Evolutionary conservation across 1,140 invertebrate genomes (phyloP), one percentile per base, ranked within the genome.

Genomic region (Mya arenaria): DNA sequence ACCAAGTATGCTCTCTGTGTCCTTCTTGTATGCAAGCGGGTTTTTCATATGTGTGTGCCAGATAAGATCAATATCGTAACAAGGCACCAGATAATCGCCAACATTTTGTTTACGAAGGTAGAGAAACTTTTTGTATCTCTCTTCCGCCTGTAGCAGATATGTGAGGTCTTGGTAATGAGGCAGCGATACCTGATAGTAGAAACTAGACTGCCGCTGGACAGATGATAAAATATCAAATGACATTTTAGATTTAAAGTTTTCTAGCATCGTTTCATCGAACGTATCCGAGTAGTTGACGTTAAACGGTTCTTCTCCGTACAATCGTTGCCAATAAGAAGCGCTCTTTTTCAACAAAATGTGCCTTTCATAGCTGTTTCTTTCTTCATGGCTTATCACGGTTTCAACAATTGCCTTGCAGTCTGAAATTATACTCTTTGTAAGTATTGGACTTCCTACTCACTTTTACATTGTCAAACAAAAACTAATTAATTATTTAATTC

Each of bases 31-130:
- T 65, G 73, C 85, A 15, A 84, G 23, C 30, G 92, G 92, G 84
- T 93, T 89, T 28, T 93, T 78, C 79, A 93, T 92, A 86, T 93
- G 92, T 6, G 90, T 88, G 69, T 93, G 92, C 93, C 92, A 93
- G 36, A 93, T 86, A 5, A 93, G 72, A 82, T 93, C 92, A 81
- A 93, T 92, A 83, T 93, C 92, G 66, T 93, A 93, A 78, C 93
- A 94, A 4, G 93, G 93, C 3, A 92, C 92, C 15, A 93, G 85
- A 81, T 93, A 93, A 30, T 88, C 82, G 34, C 91, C 90, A 5
- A 87, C 69, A 83, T 93, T 90, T 5, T 85, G 86, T 60, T 91
- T 88, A 84, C 92, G 93, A 32, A 93, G 77, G 60, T 89, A 84
- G 17, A 93, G 75, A 82, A 91, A 93, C 77, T 92, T 91, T 66